phyloP scores from a whole-genome alignment of 2,888 invertebrate species.

The Drepana falcataria region DNA sequence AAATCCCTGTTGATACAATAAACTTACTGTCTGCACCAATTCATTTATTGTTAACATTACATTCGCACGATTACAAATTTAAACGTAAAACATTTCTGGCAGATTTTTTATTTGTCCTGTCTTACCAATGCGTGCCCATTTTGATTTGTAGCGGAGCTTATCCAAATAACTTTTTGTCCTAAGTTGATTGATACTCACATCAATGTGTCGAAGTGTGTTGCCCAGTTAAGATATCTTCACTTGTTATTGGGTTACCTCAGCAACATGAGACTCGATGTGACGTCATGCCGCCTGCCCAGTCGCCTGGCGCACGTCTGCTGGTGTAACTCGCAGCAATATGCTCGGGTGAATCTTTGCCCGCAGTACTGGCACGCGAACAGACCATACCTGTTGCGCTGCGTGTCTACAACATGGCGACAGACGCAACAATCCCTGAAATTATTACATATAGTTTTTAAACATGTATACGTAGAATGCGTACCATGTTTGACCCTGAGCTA shows the following conservation, averaged over 20 bases:
- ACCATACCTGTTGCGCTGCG: conserved; percentile 15
- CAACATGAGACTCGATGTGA: conserved; percentile 34
- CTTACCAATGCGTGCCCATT: background rate
- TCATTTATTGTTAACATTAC: conserved; percentile 10
- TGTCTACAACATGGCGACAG: conserved; percentile 48
- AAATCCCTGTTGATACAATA: conserved; percentile 23
- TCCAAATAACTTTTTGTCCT: too few relatives aligned
- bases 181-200: too few relatives aligned
- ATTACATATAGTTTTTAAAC: background rate
- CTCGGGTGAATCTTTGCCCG: conserved; percentile 53
- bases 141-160: background rate
- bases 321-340: conserved; percentile 65
- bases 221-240: too few relatives aligned
- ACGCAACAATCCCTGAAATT: conserved; percentile 52
- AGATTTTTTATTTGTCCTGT: background rate
- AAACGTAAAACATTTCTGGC: conserved; percentile 5
- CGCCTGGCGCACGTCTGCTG: conserved; percentile 45
- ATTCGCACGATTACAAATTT: conserved; percentile 7
- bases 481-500: too few relatives aligned
- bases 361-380: conserved; percentile 54
- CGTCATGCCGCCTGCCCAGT: conserved; percentile 29
- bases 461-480: too few relatives aligned
- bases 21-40: conserved; percentile 4
- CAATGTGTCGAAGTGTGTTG: too few relatives aligned
- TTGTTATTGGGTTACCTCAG: conserved; percentile 28